Percentiles rank a stretch among this genome's conserved stretches.
Evolutionary conservation across 2,888 invertebrate species (phyloP).

Genomic region (Melieria crassipennis): DNA sequence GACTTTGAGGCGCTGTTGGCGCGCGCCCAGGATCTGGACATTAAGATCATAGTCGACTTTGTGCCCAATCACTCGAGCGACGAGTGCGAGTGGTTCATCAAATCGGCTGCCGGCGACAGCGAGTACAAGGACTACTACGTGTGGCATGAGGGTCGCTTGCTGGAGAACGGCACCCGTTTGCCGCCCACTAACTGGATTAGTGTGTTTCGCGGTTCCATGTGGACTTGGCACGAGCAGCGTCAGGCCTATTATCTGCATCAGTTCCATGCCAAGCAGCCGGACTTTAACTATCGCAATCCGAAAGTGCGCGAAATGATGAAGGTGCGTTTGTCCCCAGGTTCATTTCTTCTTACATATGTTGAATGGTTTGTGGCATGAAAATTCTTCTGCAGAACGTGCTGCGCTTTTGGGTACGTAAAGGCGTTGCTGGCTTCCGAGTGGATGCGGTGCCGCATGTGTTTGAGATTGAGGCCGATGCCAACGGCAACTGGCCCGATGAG

Average conservation of each 20-base stretch:
- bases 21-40: conserved; percentile 68
- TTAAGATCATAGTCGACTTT: conserved; percentile 67
- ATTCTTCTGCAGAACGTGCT: conserved; percentile 67
- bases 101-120: conserved; percentile 71
- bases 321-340: conserved; percentile 55
- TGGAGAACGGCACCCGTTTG: conserved; percentile 52
- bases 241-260: conserved; percentile 74
- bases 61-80: conserved; percentile 75
- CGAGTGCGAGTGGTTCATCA: conserved; percentile 82
- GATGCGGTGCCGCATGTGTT: conserved; percentile 70
- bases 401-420: conserved; percentile 80
- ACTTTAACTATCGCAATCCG: conserved; percentile 72
- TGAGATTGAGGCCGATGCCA: conserved; percentile 51
- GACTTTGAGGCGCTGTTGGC: conserved; percentile 74
- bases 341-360: no score
- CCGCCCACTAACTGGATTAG: conserved; percentile 69
- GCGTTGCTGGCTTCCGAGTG: conserved; percentile 82
- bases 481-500: conserved; percentile 67
- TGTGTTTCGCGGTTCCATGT: conserved; percentile 70
- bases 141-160: conserved; percentile 70
- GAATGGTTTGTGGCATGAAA: no score
- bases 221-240: conserved; percentile 71
- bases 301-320: conserved; percentile 68
- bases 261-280: conserved; percentile 72
- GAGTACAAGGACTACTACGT: conserved; percentile 80